Evolutionary conservation across 92 coral and sea anemone genomes (phyloP).

Genomic region (Siderastrea radians): DNA sequence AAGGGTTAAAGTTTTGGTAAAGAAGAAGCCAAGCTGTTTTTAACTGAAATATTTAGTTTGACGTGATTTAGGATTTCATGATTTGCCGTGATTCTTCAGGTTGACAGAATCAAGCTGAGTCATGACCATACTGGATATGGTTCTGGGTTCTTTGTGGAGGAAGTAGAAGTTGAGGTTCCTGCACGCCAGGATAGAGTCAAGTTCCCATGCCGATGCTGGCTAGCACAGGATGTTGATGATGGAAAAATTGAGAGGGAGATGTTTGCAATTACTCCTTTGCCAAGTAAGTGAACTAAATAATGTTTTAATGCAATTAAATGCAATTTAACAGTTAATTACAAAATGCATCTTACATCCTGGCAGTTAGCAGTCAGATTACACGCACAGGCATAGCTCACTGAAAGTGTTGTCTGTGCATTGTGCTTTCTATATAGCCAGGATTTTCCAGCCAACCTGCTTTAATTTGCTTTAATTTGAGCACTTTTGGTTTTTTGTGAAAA

Average conservation of each 20-base stretch:
- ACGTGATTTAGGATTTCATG: neutral
- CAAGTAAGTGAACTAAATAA: conserved; percentile 77
- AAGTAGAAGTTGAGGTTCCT: conserved; percentile 98
- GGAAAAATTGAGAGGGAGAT: conserved; percentile 96
- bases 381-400: neutral
- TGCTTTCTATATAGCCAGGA: no score
- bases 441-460: no score
- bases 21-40: neutral
- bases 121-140: conserved; percentile 99
- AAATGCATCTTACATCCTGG: neutral
- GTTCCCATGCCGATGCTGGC: conserved; percentile 99
- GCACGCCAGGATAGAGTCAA: conserved; percentile 94
- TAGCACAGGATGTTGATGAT: conserved; percentile 97
- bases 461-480: neutral
- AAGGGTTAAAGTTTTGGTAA: no score
- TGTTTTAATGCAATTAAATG: neutral
- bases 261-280: conserved; percentile 91
- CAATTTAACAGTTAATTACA: neutral
- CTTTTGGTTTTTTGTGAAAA: neutral
- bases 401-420: neutral
- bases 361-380: no score
- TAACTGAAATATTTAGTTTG: neutral
- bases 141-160: conserved; percentile 98
- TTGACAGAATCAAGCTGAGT: conserved; percentile 97
- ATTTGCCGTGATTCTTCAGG: conserved; percentile 54